Evolutionary conservation across 2,797 vertebrate species (phyloP).

Genomic region (Champsocephalus gunnari): DNA sequence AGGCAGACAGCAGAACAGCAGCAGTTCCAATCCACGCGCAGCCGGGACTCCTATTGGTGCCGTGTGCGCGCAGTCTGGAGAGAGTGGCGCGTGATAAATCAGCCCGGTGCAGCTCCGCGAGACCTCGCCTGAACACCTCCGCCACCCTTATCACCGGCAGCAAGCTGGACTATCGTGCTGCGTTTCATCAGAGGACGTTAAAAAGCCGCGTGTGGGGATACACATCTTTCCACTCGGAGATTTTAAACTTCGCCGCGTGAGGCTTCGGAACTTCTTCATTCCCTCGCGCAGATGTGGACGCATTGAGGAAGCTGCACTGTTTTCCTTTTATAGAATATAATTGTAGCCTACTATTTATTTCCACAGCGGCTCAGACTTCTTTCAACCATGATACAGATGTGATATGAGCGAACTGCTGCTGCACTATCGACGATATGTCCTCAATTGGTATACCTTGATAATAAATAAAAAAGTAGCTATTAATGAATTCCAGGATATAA

Average conservation of each 20-base stretch:
- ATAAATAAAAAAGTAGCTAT: background rate
- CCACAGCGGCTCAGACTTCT: background rate
- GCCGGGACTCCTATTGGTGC: conserved; percentile 48
- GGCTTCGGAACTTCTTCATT: conserved; percentile 37
- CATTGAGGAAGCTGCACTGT: conserved; percentile 11
- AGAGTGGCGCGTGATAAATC: conserved; percentile 21
- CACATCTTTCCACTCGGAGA: background rate
- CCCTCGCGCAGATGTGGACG: background rate
- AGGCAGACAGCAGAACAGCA: conserved; percentile 21
- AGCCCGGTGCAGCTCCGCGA: conserved; percentile 17
- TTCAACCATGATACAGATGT: background rate
- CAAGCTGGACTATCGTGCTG: conserved; percentile 45
- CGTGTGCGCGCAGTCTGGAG: conserved; percentile 28
- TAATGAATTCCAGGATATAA: background rate
- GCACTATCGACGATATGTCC: background rate
- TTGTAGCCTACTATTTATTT: background rate
- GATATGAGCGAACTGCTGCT: conserved; percentile 2
- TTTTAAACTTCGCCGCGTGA: conserved; percentile 23
- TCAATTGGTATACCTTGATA: background rate
- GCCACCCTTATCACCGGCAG: conserved; percentile 16
- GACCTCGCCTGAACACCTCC: conserved; percentile 1
- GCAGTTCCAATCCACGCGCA: conserved; percentile 44
- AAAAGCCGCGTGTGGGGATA: background rate
- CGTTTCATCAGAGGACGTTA: background rate
- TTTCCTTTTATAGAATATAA: background rate